Conservation (phyloP, 2,888 invertebrate species). For the Lampropteryx suffumata region DNA sequence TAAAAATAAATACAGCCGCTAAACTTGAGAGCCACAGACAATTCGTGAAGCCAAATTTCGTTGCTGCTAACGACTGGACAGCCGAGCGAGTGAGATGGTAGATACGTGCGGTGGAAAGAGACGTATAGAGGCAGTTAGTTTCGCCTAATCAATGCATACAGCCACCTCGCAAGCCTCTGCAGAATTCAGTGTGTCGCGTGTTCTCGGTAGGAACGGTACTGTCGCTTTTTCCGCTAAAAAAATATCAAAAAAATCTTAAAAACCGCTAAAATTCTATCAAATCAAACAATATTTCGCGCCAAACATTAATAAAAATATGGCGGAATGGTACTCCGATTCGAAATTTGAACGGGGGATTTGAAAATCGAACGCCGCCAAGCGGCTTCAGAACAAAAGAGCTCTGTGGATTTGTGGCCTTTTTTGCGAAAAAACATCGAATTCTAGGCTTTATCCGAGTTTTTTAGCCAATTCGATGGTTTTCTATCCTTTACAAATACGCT, state of each 20-base stretch:
- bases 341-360: slow-evolving; percentile 29
- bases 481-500: slow-evolving; percentile 8
- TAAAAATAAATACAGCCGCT: slow-evolving; percentile 21
- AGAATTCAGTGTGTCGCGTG: slow-evolving; percentile 67
- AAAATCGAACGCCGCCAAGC: slow-evolving; percentile 39
- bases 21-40: slow-evolving; percentile 59
- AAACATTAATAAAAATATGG: slow-evolving; percentile 15
- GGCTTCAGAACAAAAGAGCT: slow-evolving; percentile 52
- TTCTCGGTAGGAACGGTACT: slow-evolving; percentile 52
- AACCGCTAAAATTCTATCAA: slow-evolving; percentile 28
- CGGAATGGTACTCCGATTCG: slow-evolving; percentile 13
- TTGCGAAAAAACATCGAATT: slow-evolving; percentile 31
- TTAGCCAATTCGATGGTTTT: slow-evolving; percentile 2
- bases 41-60: slow-evolving; percentile 75
- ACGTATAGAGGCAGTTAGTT: slow-evolving; percentile 55
- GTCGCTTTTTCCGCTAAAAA: slow-evolving; percentile 33
- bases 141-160: slow-evolving; percentile 80
- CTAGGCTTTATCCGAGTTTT: slow-evolving; percentile 11
- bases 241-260: slow-evolving; percentile 46
- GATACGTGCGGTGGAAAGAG: slow-evolving; percentile 46
- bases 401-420: slow-evolving; percentile 53
- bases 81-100: slow-evolving; percentile 50
- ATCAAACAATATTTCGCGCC: slow-evolving; percentile 23
- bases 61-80: slow-evolving; percentile 57
- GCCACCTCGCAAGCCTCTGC: slow-evolving; percentile 62